phyloP scores from a whole-genome alignment of 1,140 invertebrate species.

The Drosophila bocqueti region DNA sequence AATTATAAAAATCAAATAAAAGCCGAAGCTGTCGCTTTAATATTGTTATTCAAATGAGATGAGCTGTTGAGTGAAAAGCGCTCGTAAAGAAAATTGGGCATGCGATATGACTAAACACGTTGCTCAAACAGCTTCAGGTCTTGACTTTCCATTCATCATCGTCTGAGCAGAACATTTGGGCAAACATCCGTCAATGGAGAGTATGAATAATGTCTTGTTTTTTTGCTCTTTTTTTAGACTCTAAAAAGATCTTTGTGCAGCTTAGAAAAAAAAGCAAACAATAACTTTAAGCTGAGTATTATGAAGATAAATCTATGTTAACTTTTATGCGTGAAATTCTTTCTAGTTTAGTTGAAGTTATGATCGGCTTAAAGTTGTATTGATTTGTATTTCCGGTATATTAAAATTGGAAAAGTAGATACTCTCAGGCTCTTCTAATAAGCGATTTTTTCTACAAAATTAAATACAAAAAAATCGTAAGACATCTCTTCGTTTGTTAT shows the following conservation, averaged over 20 bases:
- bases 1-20: conserved; percentile 60
- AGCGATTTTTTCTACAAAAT: not conserved
- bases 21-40: conserved; percentile 31
- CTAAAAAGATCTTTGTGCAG: not conserved
- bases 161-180: conserved; percentile 59
- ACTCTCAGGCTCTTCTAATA: not conserved
- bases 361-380: not conserved
- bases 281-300: not conserved
- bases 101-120: conserved; percentile 59
- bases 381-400: not conserved
- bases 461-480: not conserved
- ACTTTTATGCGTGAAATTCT: not conserved
- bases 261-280: not conserved
- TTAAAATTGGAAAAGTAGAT: too few species aligned
- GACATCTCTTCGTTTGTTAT: not conserved
- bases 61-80: conserved; percentile 46
- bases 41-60: conserved; percentile 63
- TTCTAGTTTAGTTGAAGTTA: not conserved
- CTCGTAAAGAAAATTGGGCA: conserved; percentile 57
- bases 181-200: conserved; percentile 54
- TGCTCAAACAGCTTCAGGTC: conserved; percentile 28
- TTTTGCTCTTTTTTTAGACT: conserved; percentile 17
- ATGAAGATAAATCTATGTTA: not conserved
- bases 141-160: conserved; percentile 25
- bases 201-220: conserved; percentile 64